These are phyloP conservation scores for Hirundichthys speculiger DNA, from an alignment of 2,113 vertebrate genomes.

Conservation along the genomic window DNA sequence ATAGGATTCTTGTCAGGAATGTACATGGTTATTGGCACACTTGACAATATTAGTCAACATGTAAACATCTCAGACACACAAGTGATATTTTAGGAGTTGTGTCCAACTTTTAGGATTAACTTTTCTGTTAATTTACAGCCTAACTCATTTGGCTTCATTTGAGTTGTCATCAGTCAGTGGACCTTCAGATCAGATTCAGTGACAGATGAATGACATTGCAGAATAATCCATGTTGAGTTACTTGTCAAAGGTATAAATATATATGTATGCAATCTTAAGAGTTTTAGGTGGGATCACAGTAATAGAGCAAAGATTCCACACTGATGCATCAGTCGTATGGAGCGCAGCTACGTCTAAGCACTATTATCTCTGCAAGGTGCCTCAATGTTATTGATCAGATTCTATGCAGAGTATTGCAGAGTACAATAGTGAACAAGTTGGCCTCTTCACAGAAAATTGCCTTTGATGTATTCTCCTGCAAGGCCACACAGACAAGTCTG, in stretches of 20 bases:
- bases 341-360: slow-evolving; percentile 6
- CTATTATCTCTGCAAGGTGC: slow-evolving; percentile 19
- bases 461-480: slow-evolving; percentile 85
- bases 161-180: background rate
- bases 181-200: slow-evolving; percentile 8
- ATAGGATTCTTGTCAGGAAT: no score
- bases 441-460: slow-evolving; percentile 84
- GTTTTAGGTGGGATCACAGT: background rate
- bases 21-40: no score
- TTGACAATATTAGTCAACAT: no score
- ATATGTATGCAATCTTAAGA: background rate
- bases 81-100: no score
- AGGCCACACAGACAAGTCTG: slow-evolving; percentile 18
- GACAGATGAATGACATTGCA: background rate
- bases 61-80: no score
- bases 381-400: slow-evolving; percentile 13
- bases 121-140: background rate
- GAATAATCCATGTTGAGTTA: slow-evolving; percentile 6
- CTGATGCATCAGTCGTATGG: background rate
- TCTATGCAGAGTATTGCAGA: slow-evolving; percentile 54
- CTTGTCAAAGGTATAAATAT: background rate
- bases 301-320: background rate
- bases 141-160: background rate
- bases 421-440: slow-evolving; percentile 14
- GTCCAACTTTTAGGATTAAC: background rate